Conservation (phyloP, 2,797 vertebrate species). For the Trachops cirrhosus region DNA sequence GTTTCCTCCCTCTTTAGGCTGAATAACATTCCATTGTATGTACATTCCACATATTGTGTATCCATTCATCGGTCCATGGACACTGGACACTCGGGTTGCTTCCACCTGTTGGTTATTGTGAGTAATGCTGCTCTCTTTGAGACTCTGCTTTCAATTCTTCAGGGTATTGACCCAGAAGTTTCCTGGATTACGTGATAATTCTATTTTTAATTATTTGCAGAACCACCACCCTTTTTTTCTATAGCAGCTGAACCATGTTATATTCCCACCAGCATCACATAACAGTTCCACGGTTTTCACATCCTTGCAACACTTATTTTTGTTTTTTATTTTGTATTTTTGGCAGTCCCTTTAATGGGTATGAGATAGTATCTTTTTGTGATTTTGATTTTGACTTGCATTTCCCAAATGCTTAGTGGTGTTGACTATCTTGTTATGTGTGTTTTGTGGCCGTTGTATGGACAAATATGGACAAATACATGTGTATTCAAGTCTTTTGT, state of each 20-base stretch:
- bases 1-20: neutral
- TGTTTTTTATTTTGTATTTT: neutral
- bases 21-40: neutral
- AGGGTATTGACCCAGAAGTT: neutral
- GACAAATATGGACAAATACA: no score
- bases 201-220: neutral
- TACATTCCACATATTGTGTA: neutral
- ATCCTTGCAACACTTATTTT: neutral
- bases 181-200: neutral
- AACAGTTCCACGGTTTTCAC: neutral
- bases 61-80: neutral
- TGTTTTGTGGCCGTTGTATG: no score
- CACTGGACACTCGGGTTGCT: neutral
- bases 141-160: neutral
- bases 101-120: neutral
- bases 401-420: no score
- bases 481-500: no score
- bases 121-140: neutral
- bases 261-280: neutral
- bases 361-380: neutral
- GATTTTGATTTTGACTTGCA: neutral
- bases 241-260: neutral
- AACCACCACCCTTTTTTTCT: neutral
- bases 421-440: no score
- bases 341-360: neutral